Evolutionary conservation across 2,797 vertebrate genomes (phyloP).

Genomic region (Argyrosomus regius): DNA sequence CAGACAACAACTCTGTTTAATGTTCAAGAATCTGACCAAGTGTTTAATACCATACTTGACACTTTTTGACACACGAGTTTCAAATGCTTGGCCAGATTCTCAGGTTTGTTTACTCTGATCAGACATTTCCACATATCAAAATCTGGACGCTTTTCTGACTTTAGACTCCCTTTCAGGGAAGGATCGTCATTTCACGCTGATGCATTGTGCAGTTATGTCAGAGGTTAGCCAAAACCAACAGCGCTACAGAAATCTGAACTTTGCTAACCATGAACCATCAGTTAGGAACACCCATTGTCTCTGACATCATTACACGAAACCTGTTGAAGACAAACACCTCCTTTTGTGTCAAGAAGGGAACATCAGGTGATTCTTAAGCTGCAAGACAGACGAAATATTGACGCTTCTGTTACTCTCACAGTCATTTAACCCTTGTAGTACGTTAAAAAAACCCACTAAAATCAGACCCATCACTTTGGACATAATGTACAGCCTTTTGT

Average conservation of each 20-base stretch:
- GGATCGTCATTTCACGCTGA: background rate
- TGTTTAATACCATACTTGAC: background rate
- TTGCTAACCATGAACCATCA: background rate
- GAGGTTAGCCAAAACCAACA: background rate
- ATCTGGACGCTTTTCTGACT: background rate
- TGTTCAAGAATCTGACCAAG: background rate
- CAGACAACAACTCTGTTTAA: background rate
- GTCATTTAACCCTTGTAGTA: background rate
- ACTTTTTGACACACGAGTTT: background rate
- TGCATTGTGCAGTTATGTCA: background rate
- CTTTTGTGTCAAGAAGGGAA: background rate
- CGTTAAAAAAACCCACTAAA: background rate
- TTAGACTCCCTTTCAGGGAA: background rate
- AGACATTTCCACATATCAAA: background rate
- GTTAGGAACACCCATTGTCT: background rate
- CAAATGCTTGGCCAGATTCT: background rate
- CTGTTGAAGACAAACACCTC: background rate
- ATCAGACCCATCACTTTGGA: background rate
- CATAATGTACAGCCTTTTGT: constrained; percentile 9
- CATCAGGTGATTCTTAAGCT: background rate
- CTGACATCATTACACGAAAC: background rate
- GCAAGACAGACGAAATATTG: background rate
- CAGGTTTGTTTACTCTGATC: background rate
- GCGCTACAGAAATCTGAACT: no score
- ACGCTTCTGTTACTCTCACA: background rate